phyloP scores from a whole-genome alignment of 2,113 vertebrate species.

The Pterocles gutturalis region DNA sequence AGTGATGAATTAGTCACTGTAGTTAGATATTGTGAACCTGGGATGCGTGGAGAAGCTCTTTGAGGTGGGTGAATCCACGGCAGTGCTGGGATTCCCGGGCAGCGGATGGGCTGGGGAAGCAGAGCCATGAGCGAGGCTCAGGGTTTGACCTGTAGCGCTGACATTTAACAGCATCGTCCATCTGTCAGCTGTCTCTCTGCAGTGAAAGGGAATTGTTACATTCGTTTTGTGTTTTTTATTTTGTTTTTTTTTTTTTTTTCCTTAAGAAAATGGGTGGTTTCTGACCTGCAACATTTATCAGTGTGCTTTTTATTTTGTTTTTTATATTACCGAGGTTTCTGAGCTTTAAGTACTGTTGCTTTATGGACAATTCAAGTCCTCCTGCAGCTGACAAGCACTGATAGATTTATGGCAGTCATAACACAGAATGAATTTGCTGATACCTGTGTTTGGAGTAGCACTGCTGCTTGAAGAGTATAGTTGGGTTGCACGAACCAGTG shows the following conservation, averaged over 20 bases:
- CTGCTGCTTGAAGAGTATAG: not conserved
- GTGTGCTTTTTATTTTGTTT: conserved; percentile 38
- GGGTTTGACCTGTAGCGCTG: conserved; percentile 36
- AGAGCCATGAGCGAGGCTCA: not conserved
- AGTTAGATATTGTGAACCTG: not conserved
- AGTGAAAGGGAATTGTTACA: not conserved
- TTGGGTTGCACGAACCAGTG: not conserved
- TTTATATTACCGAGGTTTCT: not conserved
- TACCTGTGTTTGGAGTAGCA: not conserved
- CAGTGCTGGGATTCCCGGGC: not conserved
- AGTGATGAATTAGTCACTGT: not conserved
- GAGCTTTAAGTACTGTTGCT: conserved; percentile 15
- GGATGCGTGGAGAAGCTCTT: not conserved
- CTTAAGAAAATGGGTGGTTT: not conserved
- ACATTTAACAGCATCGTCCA: conserved; percentile 2
- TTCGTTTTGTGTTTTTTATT: not conserved
- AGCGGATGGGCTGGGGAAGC: not conserved
- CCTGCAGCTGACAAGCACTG: not conserved
- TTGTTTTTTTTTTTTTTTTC: not conserved
- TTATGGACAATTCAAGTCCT: not conserved
- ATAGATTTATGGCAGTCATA: conserved; percentile 14
- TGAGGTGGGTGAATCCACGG: not conserved
- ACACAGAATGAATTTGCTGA: not conserved
- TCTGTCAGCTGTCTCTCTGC: not conserved
- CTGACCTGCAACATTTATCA: conserved; percentile 3